A percentile compares a stretch with the other conserved stretches of the same genome.
Conservation (phyloP, 2,113 vertebrate genomes). For the Struthidea cinerea region DNA sequence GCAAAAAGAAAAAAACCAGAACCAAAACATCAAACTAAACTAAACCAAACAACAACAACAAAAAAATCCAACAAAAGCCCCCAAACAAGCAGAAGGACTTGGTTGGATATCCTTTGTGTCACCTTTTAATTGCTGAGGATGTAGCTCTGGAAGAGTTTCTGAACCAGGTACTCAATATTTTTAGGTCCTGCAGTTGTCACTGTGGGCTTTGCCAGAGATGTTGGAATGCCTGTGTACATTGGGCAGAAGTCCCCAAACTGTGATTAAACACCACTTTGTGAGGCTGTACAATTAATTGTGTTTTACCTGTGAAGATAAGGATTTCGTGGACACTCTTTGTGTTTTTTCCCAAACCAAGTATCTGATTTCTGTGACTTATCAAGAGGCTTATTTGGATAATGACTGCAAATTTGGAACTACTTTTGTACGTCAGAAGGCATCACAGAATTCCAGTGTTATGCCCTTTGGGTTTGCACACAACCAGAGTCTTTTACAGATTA, state of each 20-base stretch:
- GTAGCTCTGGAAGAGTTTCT: not conserved
- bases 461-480: slow-evolving; percentile 73
- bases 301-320: not conserved
- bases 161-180: not conserved
- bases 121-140: not conserved
- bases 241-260: not conserved
- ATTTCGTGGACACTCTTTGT: not conserved
- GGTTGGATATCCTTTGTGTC: too few species aligned
- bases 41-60: not conserved
- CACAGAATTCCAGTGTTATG: slow-evolving; percentile 73
- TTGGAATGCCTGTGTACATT: rapidly evolving
- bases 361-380: slow-evolving; percentile 61
- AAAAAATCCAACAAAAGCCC: too few species aligned
- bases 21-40: not conserved
- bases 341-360: slow-evolving; percentile 12
- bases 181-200: not conserved
- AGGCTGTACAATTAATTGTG: not conserved
- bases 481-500: slow-evolving; percentile 73
- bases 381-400: slow-evolving; percentile 76
- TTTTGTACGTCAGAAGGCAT: slow-evolving; percentile 75
- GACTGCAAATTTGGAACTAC: slow-evolving; percentile 77
- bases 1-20: not conserved
- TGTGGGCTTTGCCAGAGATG: not conserved
- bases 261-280: not conserved
- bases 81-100: not conserved